A percentile compares a stretch with the other conserved stretches of the same genome.
Evolutionary conservation across 2,797 vertebrate species (phyloP).

Genomic region (Parauchenoglanis punctatus): DNA sequence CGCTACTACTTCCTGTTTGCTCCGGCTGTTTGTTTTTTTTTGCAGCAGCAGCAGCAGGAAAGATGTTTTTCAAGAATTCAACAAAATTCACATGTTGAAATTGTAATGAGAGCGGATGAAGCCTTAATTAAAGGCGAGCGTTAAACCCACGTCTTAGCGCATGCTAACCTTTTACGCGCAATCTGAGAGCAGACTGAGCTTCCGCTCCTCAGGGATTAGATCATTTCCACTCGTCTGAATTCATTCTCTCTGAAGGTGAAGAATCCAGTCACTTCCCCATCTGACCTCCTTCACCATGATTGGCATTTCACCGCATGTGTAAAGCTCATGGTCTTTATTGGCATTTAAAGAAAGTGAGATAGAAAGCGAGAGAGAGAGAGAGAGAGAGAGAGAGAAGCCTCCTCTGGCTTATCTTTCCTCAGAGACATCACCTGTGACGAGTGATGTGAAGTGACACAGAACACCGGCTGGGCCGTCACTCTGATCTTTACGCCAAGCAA

Average conservation of each 20-base stretch:
- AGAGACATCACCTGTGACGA: slow-evolving; percentile 54
- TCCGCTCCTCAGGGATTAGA: neutral
- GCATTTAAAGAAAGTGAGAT: slow-evolving; percentile 61
- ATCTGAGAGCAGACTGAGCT: neutral
- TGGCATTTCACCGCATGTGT: slow-evolving; percentile 69
- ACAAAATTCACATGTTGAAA: neutral
- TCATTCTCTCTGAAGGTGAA: neutral
- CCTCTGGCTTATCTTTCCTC: slow-evolving; percentile 34
- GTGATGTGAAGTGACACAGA: slow-evolving; percentile 67
- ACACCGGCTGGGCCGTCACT: slow-evolving; percentile 45
- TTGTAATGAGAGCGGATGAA: neutral
- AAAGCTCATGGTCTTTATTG: slow-evolving; percentile 69
- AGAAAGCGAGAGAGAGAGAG: neutral
- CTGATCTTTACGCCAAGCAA: slow-evolving; percentile 72
- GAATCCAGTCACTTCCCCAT: slow-evolving; percentile 47
- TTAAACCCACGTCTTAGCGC: neutral
- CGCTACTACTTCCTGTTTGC: neutral
- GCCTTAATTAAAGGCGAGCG: neutral
- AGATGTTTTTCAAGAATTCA: neutral
- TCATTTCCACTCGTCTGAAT: neutral
- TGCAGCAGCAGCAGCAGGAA: neutral
- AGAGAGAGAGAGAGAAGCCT: neutral
- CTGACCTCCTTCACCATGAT: slow-evolving; percentile 62
- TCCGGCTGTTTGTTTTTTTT: neutral
- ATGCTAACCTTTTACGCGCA: neutral